Evolutionary conservation across 2,888 invertebrate species (phyloP), one percentile per base, ranked within the genome.

Genomic region (Tipula lateralis): DNA sequence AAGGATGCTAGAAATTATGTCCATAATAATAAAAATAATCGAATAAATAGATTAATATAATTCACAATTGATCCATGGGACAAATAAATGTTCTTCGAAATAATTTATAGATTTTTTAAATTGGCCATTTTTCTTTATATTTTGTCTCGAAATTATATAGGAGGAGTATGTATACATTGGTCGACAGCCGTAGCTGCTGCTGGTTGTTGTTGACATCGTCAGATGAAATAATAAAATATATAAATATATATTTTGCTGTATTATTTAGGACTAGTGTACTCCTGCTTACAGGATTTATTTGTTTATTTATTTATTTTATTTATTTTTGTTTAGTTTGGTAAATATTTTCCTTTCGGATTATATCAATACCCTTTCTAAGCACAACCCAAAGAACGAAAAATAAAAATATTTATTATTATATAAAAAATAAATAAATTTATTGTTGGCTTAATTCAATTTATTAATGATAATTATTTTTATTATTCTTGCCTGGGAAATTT

Each of bases 91-190:
- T 50, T 66, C 66, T 66, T 24, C 66, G 24, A 66, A 66, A 66
- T 66, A 66, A 66, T 66, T 66, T 66, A 66, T 66, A 66, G 66
- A 66, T 66, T 66, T 66, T n/a, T 66, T 66, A 66, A 66, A 66
- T 66, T 24, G 24, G 66, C 19, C 66, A 24, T 66, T 66, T 66
- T 24, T 66, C 66, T 66, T 24, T 66, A 66, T n/a, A n/a, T 66
- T 19, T 66, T 44, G n/a, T 44, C 44, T 5, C n/a, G 9, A 16
- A 50, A 16, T 5, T 6, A n/a, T n/a, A n/a, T n/a, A n/a, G n/a
- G n/a, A n/a, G n/a, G n/a, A n/a, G n/a, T n/a, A n/a, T n/a, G 24
- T 50, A 16, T 36, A 9, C 36, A 9, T 66, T 24, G 66, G 66
- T 66, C 66, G 24, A 6, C 66, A 24, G 66, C 66, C 66, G 66